Evolutionary conservation across 2,113 vertebrate species (phyloP).

Genomic region (Oryzias celebensis): DNA sequence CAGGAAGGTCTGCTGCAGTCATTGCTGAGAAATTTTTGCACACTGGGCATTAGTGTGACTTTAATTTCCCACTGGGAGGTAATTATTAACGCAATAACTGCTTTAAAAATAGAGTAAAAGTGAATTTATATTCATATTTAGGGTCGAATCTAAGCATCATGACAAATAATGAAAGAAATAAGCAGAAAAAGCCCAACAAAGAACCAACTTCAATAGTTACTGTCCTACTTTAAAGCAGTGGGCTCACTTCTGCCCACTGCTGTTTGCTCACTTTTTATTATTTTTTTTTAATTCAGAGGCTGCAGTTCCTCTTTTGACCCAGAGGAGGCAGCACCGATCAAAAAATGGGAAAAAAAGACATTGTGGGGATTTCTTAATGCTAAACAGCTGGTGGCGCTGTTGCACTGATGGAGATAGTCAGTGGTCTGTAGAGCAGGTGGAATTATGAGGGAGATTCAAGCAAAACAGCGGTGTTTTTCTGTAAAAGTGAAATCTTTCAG

Average conservation of each 20-base stretch:
- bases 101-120: no score
- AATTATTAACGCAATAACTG: no score
- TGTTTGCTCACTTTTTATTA: neutral
- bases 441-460: no score
- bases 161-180: conserved; percentile 10
- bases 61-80: no score
- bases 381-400: conserved; percentile 36
- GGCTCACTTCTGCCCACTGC: conserved; percentile 57
- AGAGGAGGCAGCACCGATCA: conserved; percentile 28
- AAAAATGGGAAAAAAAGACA: neutral
- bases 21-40: no score
- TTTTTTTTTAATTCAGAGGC: accelerated
- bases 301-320: conserved; percentile 3
- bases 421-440: no score
- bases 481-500: no score
- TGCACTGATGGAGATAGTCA: no score
- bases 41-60: no score
- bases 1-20: no score
- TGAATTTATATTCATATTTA: no score
- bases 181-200: conserved; percentile 9
- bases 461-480: no score
- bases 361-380: neutral
- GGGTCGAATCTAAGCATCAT: neutral
- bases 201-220: conserved; percentile 6
- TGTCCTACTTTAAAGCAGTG: conserved; percentile 58